A percentile compares a stretch with the other conserved stretches of the same genome.
phyloP scores from a whole-genome alignment of 2,888 invertebrate species.

The Arrhopalites spinosus region DNA sequence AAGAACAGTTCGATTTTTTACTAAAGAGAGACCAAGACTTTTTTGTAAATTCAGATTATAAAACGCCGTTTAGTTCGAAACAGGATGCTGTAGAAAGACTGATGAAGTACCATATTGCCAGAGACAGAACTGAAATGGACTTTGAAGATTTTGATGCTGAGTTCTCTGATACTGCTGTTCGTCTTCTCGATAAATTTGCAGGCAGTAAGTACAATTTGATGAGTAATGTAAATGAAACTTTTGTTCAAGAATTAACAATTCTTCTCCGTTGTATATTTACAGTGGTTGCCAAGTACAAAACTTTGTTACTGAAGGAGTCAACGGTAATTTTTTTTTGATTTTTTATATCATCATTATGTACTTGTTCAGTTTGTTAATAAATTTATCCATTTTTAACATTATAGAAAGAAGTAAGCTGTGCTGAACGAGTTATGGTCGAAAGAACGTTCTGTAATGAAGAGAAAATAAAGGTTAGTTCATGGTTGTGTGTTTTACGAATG shows the following conservation, averaged over 20 bases:
- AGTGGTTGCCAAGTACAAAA: constrained; percentile 55
- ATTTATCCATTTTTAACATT: constrained; percentile 14
- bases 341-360: background rate
- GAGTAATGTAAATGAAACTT: too few relatives aligned
- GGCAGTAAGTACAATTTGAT: too few relatives aligned
- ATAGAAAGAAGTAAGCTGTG: constrained; percentile 54
- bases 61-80: constrained; percentile 49
- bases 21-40: constrained; percentile 52
- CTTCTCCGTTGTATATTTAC: too few relatives aligned
- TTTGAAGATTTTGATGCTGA: constrained; percentile 56
- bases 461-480: too few relatives aligned
- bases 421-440: constrained; percentile 56
- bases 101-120: constrained; percentile 54
- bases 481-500: constrained; percentile 37
- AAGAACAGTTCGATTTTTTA: constrained; percentile 48
- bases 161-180: constrained; percentile 52
- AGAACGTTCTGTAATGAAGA: constrained; percentile 55
- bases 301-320: constrained; percentile 54
- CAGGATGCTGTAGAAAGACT: constrained; percentile 54
- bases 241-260: too few relatives aligned
- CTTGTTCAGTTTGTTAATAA: background rate
- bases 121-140: constrained; percentile 53
- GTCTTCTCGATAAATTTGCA: constrained; percentile 53
- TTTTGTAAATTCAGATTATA: constrained; percentile 54
- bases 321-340: constrained; percentile 46